Conservation (phyloP, 1,140 invertebrate species). For the Drosophila saltans region DNA sequence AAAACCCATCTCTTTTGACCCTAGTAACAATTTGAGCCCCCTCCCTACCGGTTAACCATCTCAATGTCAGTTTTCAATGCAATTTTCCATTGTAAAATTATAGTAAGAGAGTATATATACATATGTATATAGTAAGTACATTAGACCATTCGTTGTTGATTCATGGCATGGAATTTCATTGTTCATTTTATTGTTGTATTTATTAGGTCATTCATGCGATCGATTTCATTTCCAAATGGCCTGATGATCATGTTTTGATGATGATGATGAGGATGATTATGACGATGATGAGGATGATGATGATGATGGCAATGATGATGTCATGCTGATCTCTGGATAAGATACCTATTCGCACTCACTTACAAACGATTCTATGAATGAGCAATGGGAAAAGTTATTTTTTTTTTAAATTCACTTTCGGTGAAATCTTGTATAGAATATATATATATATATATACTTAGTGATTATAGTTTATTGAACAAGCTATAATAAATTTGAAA, state of each 20-base stretch:
- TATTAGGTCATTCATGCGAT: conserved; percentile 80
- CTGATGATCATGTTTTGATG: background rate
- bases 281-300: conserved; percentile 40
- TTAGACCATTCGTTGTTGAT: conserved; percentile 44
- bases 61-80: conserved; percentile 13
- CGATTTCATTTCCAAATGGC: conserved; percentile 66
- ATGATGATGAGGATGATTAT: conserved; percentile 44
- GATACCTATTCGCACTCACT: conserved; percentile 13
- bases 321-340: conserved; percentile 43
- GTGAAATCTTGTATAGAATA: background rate
- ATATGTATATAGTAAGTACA: background rate
- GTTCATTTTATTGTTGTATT: conserved; percentile 56
- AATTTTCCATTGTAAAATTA: conserved; percentile 38
- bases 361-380: conserved; percentile 4
- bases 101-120: background rate
- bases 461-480: conserved; percentile 8
- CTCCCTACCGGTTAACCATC: background rate
- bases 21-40: background rate
- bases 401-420: background rate
- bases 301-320: conserved; percentile 46
- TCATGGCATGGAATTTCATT: conserved; percentile 40
- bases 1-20: conserved; percentile 1
- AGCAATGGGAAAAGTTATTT: conserved; percentile 1
- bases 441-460: background rate
- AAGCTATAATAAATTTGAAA: conserved; percentile 1